Base-by-base conservation (phyloP, 2,888 invertebrate species). In the Helobdella robusta region DNA sequence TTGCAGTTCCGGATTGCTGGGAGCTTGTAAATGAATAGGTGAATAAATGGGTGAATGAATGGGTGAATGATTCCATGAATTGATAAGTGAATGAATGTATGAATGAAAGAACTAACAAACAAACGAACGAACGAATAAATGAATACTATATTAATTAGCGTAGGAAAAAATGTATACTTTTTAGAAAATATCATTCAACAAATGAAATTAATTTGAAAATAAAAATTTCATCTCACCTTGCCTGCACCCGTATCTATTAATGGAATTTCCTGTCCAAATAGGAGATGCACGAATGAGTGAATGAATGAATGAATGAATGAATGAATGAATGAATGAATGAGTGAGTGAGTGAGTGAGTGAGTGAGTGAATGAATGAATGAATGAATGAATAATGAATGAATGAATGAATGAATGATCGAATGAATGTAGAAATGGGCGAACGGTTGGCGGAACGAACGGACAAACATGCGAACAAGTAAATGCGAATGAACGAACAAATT, bases 1-100 rank as follows among this genome's bases (percentile, higher is more conserved):
- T 54, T 73, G 73, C n/a, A 73, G 66, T 60, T 75, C 75, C 11
- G 75, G 75, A 0, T 74, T 75, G 62, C 74, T 73, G 44, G 75
- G 74, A 11, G 73, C 75, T 74, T n/a, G n/a, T n/a, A n/a, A n/a
- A n/a, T n/a, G n/a, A n/a, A n/a, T n/a, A n/a, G n/a, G n/a, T n/a
- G n/a, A n/a, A n/a, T n/a, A n/a, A n/a, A n/a, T n/a, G n/a, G n/a
- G n/a, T n/a, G n/a, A n/a, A n/a, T n/a, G n/a, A n/a, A n/a, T n/a
- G n/a, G n/a, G n/a, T n/a, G n/a, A n/a, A n/a, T n/a, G n/a, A n/a
- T n/a, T n/a, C n/a, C n/a, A n/a, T n/a, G n/a, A n/a, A n/a, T n/a
- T n/a, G n/a, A n/a, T n/a, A n/a, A n/a, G n/a, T n/a, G n/a, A n/a
- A n/a, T n/a, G n/a, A n/a, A n/a, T n/a, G n/a, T n/a, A n/a, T n/a